phyloP scores from a whole-genome alignment of 2,113 vertebrate genomes.

The Scalopus aquaticus region DNA sequence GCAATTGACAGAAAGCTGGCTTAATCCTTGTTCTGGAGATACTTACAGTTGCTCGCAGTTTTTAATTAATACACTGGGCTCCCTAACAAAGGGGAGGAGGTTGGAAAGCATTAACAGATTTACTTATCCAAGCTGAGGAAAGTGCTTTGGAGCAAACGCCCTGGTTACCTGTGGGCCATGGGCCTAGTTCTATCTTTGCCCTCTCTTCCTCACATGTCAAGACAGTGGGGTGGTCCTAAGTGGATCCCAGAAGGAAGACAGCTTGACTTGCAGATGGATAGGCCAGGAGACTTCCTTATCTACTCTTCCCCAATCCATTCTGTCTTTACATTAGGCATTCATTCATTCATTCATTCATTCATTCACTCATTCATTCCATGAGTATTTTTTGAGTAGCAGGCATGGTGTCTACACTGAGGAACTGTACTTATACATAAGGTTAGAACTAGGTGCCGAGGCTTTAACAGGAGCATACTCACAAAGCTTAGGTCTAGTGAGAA shows the following conservation, averaged over 20 bases:
- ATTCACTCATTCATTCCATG: too few species aligned
- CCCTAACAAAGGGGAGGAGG: conserved; percentile 23
- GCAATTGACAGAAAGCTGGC: conserved; percentile 62
- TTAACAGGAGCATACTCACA: background rate
- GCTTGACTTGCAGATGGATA: background rate
- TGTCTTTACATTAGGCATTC: background rate
- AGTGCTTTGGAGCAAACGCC: background rate
- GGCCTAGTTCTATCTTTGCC: background rate
- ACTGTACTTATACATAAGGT: background rate
- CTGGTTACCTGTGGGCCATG: background rate
- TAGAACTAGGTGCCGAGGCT: background rate
- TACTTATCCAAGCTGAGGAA: background rate
- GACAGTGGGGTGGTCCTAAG: background rate
- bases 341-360: background rate
- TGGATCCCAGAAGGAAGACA: background rate
- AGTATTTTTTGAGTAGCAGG: background rate
- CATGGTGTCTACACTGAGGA: background rate
- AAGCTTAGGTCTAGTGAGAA: background rate
- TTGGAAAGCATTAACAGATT: conserved; percentile 50
- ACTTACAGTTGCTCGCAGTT: conserved; percentile 47
- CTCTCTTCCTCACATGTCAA: rapidly evolving
- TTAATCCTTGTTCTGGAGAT: conserved; percentile 54
- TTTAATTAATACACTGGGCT: conserved; percentile 74
- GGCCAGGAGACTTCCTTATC: background rate
- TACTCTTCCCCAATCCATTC: background rate